Conservation (phyloP, 2,113 vertebrate genomes). For the Siniperca chuatsi region DNA sequence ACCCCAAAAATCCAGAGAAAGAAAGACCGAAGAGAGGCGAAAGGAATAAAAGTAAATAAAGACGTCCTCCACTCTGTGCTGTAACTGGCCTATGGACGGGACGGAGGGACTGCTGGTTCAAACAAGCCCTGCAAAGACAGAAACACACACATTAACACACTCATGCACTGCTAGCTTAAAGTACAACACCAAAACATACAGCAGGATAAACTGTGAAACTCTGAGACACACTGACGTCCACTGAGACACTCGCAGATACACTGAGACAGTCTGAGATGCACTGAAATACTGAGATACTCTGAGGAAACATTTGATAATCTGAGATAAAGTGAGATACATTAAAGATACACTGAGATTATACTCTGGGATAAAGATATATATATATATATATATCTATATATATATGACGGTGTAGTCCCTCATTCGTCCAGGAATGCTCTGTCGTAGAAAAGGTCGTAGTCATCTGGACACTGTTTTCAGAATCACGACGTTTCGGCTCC, state of each 20-base stretch:
- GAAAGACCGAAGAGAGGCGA: neutral
- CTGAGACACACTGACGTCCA: neutral
- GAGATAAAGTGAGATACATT: neutral
- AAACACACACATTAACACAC: conserved; percentile 58
- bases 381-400: too few relatives aligned
- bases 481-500: too few relatives aligned
- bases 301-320: neutral
- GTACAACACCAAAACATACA: neutral
- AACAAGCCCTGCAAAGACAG: conserved; percentile 69
- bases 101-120: conserved; percentile 56
- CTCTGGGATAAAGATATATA: too few relatives aligned
- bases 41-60: neutral
- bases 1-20: conserved; percentile 19
- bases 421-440: too few relatives aligned
- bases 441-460: too few relatives aligned
- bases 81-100: conserved; percentile 20
- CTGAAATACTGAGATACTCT: too few relatives aligned
- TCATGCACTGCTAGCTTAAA: neutral
- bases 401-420: too few relatives aligned
- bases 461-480: too few relatives aligned
- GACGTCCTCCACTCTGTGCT: conserved; percentile 27
- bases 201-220: neutral
- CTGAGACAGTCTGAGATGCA: neutral
- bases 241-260: neutral
- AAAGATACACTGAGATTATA: neutral